Base-by-base conservation (phyloP, 2,888 invertebrate genomes). In the Monochamus alternatus region DNA sequence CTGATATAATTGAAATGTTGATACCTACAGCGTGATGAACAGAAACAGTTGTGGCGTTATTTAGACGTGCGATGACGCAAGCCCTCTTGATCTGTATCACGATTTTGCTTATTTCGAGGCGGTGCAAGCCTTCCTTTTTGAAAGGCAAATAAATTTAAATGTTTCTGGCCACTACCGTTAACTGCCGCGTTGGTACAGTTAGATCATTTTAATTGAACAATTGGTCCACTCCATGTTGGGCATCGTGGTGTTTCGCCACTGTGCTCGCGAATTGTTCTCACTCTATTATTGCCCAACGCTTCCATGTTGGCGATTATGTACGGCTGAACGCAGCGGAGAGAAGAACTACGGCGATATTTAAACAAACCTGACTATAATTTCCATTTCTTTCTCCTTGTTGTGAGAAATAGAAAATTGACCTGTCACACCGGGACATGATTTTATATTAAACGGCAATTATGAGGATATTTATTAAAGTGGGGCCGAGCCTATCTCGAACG, bases 401-500 rank as follows among this genome's bases (percentile, higher is more conserved):
- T 14, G 32, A 52, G 44, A 30, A 52, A 65, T 51, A 51, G 51
- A 63, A 63, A 44, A 63, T 66, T n/a, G 47, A 14, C 30, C 65
- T 44, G 14, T 64, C 47, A 64, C 38, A 38, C 30, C 22, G 44
- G 44, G 68, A 59, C 38, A 60, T 59, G 22, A 43, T 69, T 67
- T 69, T 47, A 69, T 44, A 60, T 52, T 22, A 55, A 55, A 22
- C 38, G 5, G 68, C 38, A 43, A 43, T 68, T 60, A 60, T 60
- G 60, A 14, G 60, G 31, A 44, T 60, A 69, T 68, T 67, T 68
- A 68, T 69, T 60, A 69, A 69, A 69, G 47, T 69, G 60, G 22
- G 60, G 59, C 69, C 59, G 44, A 47, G 69, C 69, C 69, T 58
- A 60, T 43, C 60, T 69, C 32, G 60, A 44, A 8, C 60, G 80